Conservation (phyloP, 2,797 vertebrate species). For the Mionectes olivaceus region DNA sequence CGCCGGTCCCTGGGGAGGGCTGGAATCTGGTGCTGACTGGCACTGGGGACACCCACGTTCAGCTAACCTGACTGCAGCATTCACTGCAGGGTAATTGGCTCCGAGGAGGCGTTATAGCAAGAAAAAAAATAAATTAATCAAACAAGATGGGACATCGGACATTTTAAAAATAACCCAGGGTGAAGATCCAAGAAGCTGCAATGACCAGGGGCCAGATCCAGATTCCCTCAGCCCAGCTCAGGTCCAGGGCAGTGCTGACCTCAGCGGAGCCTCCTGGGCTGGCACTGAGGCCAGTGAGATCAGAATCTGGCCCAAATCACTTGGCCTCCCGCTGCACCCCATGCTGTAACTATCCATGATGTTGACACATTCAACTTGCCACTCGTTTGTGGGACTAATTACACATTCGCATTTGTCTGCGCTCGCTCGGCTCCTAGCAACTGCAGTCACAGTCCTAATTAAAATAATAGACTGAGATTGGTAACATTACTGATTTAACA, state of each 20-base stretch:
- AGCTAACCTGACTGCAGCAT: not conserved
- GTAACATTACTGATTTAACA: constrained; percentile 80
- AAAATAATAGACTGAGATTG: constrained; percentile 77
- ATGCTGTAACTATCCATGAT: constrained; percentile 29
- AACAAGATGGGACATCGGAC: not conserved
- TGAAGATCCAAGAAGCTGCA: not conserved
- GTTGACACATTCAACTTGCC: constrained; percentile 71
- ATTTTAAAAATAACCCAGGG: constrained; percentile 26
- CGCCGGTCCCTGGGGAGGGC: constrained; percentile 24
- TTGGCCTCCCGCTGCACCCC: constrained; percentile 37
- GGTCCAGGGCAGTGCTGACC: not conserved
- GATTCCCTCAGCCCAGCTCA: not conserved
- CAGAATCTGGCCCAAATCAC: constrained; percentile 32
- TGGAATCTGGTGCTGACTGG: not conserved
- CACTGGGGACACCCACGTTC: not conserved
- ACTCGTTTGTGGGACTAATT: constrained; percentile 73
- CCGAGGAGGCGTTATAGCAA: not conserved
- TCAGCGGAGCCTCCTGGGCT: not conserved
- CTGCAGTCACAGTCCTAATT: constrained; percentile 76
- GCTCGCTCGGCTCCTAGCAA: constrained; percentile 69
- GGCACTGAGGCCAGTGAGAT: not conserved
- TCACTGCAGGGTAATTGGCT: not conserved
- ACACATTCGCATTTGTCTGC: constrained; percentile 71
- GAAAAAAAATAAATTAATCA: not conserved
- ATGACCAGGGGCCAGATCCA: not conserved